Base-by-base conservation (phyloP, 2,888 invertebrate species). In the Cantharis lateralis region DNA sequence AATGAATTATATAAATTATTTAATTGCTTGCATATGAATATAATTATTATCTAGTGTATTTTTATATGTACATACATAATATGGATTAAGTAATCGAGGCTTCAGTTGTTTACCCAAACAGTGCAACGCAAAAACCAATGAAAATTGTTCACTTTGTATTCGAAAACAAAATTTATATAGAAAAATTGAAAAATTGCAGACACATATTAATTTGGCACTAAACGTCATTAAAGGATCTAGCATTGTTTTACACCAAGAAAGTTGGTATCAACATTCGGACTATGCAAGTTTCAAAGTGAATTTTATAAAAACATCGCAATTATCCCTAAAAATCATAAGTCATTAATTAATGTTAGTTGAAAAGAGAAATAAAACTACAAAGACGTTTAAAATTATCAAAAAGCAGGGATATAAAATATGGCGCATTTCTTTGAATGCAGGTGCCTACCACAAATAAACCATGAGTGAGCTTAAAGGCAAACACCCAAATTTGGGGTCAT, bases 401-500 rank as follows among this genome's bases (percentile, higher is more conserved):
- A 73, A 68, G 73, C 16, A 62, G 73, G 20, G 70, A 74, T 69
- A 70, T 24, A 61, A 63, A 72, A 73, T 73, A 68, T 70, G 64
- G 62, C 28, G 66, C 68, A 28, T 72, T 75, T 63, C 61, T 68
- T 24, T 26, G 62, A 32, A 70, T 77, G 72, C 77, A 77, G 77
- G 73, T 74, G 77, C 74, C 64, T 74, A 73, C 70, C 66, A 71
- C 64, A 74, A 77, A 77, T 73, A 76, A 76, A 70, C 62, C 73
- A 71, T 68, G 70, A 74, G 75, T 75, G 68, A 68, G 68, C 64
- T 78, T 78, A 81, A 66, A 81, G 80, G 80, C 80, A 86, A 86
- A 86, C 84, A 86, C 87, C 87, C 86, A 86, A 87, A 87, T 87
- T 87, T 85, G 86, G 86, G 87, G 87, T 87, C 87, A 87, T 85